Percentiles rank a stretch among this genome's conserved stretches.
These are phyloP conservation scores for Donacobius atricapilla DNA, from an alignment of 2,113 vertebrate species.

Conservation along the genomic window DNA sequence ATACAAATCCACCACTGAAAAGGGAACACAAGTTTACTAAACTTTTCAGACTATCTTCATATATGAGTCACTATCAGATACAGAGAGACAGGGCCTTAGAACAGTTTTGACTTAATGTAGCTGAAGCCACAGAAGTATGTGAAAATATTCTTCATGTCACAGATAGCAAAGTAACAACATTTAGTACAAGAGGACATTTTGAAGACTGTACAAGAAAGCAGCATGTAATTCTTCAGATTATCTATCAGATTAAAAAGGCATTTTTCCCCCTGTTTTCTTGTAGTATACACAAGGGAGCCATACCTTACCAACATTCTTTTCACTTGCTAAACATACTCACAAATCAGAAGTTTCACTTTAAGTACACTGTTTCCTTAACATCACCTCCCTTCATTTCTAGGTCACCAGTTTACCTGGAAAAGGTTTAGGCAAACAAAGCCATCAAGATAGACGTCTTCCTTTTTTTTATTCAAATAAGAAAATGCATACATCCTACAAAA, in stretches of 20 bases:
- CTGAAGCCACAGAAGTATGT: not conserved
- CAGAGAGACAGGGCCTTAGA: not conserved
- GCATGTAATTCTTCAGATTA: not conserved
- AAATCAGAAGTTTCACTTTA: slow-evolving; percentile 5
- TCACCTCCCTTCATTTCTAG: not conserved
- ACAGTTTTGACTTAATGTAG: not conserved
- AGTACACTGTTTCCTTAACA: not conserved
- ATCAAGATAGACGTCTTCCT: not conserved
- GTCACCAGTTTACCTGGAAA: not conserved
- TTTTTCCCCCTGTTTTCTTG: not conserved
- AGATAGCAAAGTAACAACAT: not conserved
- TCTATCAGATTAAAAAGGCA: not conserved
- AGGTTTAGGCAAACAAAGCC: not conserved
- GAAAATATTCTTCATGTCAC: not conserved
- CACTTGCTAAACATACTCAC: not conserved
- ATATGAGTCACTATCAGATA: not conserved
- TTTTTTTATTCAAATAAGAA: not conserved
- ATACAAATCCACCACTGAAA: not conserved
- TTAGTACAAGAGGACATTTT: not conserved
- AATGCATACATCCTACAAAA: not conserved
- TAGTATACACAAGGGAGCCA: not conserved
- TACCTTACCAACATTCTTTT: not conserved
- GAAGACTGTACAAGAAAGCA: not conserved
- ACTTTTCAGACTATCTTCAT: not conserved
- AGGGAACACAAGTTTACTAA: not conserved